Base-by-base conservation (phyloP, 1,140 invertebrate species). In the Galleria mellonella region DNA sequence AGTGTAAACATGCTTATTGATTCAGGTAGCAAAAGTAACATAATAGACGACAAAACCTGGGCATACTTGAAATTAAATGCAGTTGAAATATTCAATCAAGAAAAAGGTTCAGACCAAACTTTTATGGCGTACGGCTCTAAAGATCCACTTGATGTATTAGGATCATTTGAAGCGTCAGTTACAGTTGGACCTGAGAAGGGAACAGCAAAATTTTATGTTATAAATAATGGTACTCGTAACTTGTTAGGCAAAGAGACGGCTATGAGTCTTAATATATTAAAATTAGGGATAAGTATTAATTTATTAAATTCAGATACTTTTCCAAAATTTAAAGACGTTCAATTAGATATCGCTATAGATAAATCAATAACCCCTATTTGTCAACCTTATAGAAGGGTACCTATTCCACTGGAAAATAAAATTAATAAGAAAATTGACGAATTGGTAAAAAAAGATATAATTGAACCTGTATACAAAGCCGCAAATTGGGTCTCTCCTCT, bases 401-500 rank as follows among this genome's bases (percentile, higher is more conserved):
- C 65, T 9, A 72, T 72, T 33, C 58, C 57, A 31, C 28, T 59
- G 46, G 55, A 57, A 56, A 3, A 44, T 12, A 56, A 72, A 40
- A 30, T 66, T 0, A 10, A 57, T 9, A 8, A 23, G 1, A 72
- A 72, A 55, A 50, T 76, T 7, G 27, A 64, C 32, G 57, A 63
- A 58, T 32, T 61, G 38, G 8, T 52, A n/a, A 12, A 51, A n/a
- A 15, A 1, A 0, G 74, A 72, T 12, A 75, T 79, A 9, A 76
- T 76, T 2, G 77, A 83, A 52, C 39, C 56, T 29, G 70, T 82
- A 2, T 37, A 55, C 8, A 67, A 51, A 9, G 60, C 68, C 8
- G 72, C 62, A 0, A 12, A 17, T 27, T 83, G 73, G 73, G 48
- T 84, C n/a, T 82, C 76, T 0, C 72, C 74, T 2, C 53, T 78